Evolutionary conservation across 1,140 invertebrate species (phyloP).

Genomic region (Drosophila gunungcola): DNA sequence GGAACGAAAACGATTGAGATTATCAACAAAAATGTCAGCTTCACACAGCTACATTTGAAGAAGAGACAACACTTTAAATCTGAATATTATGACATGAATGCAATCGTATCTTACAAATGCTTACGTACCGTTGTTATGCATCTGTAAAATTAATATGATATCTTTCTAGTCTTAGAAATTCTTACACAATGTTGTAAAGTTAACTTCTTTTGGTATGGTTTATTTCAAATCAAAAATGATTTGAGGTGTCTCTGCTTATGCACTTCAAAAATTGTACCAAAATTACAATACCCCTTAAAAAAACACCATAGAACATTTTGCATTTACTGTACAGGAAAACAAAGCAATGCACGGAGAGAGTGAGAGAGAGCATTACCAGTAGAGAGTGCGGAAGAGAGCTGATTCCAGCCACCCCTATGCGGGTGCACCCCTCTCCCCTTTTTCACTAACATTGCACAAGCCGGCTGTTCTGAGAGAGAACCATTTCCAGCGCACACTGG

Average conservation of each 20-base stretch:
- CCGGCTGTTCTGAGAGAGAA: constrained; percentile 12
- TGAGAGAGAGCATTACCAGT: constrained; percentile 23
- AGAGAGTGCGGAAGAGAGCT: constrained; percentile 24
- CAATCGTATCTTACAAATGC: too few species aligned
- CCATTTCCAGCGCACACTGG: constrained; percentile 14
- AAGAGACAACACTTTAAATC: too few species aligned
- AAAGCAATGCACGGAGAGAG: constrained; percentile 29
- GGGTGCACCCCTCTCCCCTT: constrained; percentile 14
- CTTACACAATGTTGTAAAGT: background rate
- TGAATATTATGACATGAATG: too few species aligned
- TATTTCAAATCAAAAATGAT: background rate
- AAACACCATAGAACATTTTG: constrained; percentile 58
- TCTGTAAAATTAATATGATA: too few species aligned
- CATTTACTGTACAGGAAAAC: constrained; percentile 76
- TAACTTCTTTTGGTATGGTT: too few species aligned
- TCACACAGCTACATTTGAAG: too few species aligned
- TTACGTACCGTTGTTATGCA: too few species aligned
- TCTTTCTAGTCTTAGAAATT: background rate
- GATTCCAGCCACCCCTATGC: constrained; percentile 36
- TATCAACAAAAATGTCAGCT: too few species aligned
- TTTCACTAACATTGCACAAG: background rate
- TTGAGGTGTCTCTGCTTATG: background rate
- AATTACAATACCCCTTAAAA: constrained; percentile 5
- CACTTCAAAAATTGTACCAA: background rate
- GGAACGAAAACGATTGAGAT: too few species aligned